phyloP scores from a whole-genome alignment of 2,113 vertebrate genomes.

The Spizaetus ornatus region DNA sequence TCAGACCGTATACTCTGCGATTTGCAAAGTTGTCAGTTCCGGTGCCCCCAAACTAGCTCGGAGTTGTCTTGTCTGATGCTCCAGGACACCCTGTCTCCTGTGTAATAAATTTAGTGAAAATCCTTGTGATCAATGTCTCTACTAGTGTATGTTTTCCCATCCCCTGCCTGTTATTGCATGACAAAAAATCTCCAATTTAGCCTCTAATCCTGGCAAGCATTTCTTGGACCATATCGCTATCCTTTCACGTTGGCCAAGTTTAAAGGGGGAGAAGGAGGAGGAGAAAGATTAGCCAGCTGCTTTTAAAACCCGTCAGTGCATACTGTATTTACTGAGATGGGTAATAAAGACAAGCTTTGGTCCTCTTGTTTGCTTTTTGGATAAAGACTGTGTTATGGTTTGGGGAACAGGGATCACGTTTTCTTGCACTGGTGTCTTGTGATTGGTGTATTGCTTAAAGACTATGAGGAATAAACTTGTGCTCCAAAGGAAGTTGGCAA shows the following conservation, averaged over 20 bases:
- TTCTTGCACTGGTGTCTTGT: not conserved
- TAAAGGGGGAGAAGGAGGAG: slow-evolving; percentile 52
- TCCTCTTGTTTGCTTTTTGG: slow-evolving; percentile 23
- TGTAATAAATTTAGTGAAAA: not conserved
- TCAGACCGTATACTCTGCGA: fast-evolving
- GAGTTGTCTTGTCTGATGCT: not conserved
- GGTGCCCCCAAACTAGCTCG: not conserved
- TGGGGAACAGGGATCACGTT: not conserved
- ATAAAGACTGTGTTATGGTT: not conserved
- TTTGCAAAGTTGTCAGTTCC: not conserved
- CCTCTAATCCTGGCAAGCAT: slow-evolving; percentile 56
- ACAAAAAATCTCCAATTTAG: slow-evolving; percentile 46
- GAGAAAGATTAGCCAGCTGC: slow-evolving; percentile 56
- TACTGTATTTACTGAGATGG: slow-evolving; percentile 20
- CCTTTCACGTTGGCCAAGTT: slow-evolving; percentile 51
- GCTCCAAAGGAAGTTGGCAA: slow-evolving; percentile 74
- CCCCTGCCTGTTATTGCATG: not conserved
- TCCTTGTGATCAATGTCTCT: not conserved
- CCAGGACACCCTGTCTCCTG: not conserved
- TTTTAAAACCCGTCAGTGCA: slow-evolving; percentile 45
- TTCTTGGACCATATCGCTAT: slow-evolving; percentile 43
- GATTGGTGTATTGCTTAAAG: slow-evolving; percentile 53
- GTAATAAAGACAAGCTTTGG: not conserved
- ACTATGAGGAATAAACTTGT: slow-evolving; percentile 35
- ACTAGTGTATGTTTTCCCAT: not conserved